Conservation (phyloP, 2,888 invertebrate species). For the Apocheima hispidaria region DNA sequence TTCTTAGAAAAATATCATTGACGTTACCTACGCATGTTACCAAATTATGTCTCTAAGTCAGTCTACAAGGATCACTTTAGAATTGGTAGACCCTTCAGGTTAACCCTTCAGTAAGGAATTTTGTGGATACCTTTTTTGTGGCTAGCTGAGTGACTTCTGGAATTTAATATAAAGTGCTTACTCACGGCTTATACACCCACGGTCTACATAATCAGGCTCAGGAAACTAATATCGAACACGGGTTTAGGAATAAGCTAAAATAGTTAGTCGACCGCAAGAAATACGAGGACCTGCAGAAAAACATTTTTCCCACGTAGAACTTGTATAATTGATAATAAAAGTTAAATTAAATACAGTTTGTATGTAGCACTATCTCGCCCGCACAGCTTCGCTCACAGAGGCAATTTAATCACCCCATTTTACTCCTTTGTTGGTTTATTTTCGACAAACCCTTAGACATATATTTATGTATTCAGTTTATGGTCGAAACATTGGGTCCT, state of each 20-base stretch:
- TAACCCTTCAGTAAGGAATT: constrained; percentile 18
- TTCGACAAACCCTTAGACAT: too few relatives aligned
- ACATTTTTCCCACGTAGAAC: neutral
- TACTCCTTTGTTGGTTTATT: too few relatives aligned
- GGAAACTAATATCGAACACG: constrained; percentile 1
- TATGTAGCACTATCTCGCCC: too few relatives aligned
- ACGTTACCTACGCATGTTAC: neutral
- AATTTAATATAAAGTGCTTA: constrained; percentile 16
- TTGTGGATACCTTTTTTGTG: constrained; percentile 16
- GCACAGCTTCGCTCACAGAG: too few relatives aligned
- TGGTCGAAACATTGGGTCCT: too few relatives aligned
- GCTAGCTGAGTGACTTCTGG: constrained; percentile 20
- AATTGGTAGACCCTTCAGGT: neutral
- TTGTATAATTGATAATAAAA: too few relatives aligned
- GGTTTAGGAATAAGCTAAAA: neutral
- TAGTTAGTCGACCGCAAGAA: neutral
- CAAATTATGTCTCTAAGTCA: constrained; percentile 1
- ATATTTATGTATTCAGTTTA: too few relatives aligned
- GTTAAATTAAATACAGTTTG: too few relatives aligned
- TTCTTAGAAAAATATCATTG: constrained; percentile 3
- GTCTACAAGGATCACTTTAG: neutral
- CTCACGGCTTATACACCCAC: neutral
- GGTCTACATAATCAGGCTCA: neutral
- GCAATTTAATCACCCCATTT: too few relatives aligned
- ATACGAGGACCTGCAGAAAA: neutral